These are phyloP conservation scores for Tarsius wallacei DNA, from an alignment of 2,797 vertebrate species.

Conservation along the genomic window DNA sequence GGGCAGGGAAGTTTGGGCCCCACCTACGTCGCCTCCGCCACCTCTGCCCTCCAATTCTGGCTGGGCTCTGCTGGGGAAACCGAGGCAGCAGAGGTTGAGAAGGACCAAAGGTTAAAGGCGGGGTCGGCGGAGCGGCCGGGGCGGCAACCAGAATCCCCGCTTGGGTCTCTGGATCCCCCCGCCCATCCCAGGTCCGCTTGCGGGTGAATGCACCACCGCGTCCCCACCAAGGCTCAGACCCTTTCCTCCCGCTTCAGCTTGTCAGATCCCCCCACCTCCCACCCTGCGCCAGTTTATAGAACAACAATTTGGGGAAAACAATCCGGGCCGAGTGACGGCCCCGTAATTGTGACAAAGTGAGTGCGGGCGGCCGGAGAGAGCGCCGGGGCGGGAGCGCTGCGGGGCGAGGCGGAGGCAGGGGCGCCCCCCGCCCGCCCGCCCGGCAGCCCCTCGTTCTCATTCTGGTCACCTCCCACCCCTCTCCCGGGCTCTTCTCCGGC, in stretches of 20 bases:
- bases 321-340: slow-evolving; percentile 86
- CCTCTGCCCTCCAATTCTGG: background rate
- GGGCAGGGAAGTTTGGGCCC: background rate
- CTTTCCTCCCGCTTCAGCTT: background rate
- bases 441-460: slow-evolving; percentile 70
- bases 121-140: background rate
- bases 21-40: background rate
- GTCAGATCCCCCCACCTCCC: slow-evolving; percentile 57
- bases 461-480: slow-evolving; percentile 75
- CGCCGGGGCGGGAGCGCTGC: slow-evolving; percentile 64
- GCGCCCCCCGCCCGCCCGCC: background rate
- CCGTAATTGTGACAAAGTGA: slow-evolving; percentile 89
- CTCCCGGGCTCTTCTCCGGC: slow-evolving; percentile 72
- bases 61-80: slow-evolving; percentile 49
- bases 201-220: background rate
- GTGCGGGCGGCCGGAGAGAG: slow-evolving; percentile 74
- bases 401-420: slow-evolving; percentile 31
- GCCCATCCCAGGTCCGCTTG: background rate
- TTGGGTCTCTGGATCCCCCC: background rate
- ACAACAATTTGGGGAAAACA: slow-evolving; percentile 88
- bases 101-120: background rate
- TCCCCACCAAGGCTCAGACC: background rate
- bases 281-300: slow-evolving; percentile 79
- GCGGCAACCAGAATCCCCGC: background rate
- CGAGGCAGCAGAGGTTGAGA: slow-evolving; percentile 4